These are phyloP conservation scores for Rhinichthys klamathensis DNA, from an alignment of 2,113 vertebrate genomes.

Conservation along the genomic window DNA sequence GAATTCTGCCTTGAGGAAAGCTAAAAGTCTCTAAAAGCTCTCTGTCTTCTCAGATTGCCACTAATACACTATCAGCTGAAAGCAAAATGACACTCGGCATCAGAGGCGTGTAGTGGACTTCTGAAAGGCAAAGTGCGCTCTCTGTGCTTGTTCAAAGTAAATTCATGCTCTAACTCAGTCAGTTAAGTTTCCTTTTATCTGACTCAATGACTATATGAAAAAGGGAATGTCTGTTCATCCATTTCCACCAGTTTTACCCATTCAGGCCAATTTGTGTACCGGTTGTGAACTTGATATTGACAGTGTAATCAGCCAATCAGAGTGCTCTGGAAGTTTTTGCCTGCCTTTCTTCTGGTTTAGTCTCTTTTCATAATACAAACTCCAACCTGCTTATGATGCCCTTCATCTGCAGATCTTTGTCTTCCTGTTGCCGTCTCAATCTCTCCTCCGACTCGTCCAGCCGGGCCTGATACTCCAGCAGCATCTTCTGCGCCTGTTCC, in stretches of 20 bases:
- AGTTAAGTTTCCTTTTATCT: background rate
- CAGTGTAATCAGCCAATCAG: too few relatives aligned
- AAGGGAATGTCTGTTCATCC: background rate
- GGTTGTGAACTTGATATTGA: background rate
- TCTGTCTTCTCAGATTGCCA: background rate
- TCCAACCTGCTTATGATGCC: constrained; percentile 96
- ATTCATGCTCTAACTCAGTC: background rate
- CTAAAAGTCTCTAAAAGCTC: constrained; percentile 8
- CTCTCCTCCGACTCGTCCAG: constrained; percentile 96
- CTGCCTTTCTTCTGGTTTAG: too few relatives aligned
- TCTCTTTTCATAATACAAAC: too few relatives aligned
- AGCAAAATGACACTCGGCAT: background rate
- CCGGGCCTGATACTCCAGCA: constrained; percentile 95
- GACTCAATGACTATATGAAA: background rate
- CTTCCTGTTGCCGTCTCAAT: constrained; percentile 94
- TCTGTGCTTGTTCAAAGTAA: constrained; percentile 2
- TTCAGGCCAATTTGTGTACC: background rate
- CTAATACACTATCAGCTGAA: constrained; percentile 6
- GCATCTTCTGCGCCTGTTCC: constrained; percentile 92
- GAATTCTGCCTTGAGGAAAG: constrained; percentile 18
- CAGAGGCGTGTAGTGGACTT: background rate
- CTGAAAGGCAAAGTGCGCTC: background rate
- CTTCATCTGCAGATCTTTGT: constrained; percentile 99
- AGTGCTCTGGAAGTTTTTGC: too few relatives aligned
- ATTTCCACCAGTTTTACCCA: background rate